A percentile compares a stretch with the other conserved stretches of the same genome.
phyloP scores from a whole-genome alignment of 30 jellyfish, hydroid and myxozoan species.

The Sanderia malayensis region DNA sequence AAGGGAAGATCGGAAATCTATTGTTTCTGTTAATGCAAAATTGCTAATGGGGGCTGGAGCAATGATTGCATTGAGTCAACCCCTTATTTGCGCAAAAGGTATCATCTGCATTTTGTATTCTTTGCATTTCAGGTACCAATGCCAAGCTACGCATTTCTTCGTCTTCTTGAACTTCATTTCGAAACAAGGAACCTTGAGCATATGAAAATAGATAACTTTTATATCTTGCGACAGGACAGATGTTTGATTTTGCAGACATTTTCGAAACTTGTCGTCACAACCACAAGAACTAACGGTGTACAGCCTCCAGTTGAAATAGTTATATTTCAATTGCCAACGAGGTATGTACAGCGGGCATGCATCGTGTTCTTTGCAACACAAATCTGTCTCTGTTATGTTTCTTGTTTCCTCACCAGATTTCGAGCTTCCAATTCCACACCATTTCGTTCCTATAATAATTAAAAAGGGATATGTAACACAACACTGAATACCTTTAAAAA shows the following conservation, averaged over 20 bases:
- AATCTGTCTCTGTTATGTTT: slow-evolving; percentile 39
- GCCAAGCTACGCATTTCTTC: slow-evolving; percentile 66
- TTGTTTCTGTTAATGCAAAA: no score
- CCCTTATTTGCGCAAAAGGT: slow-evolving; percentile 53
- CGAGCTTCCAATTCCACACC: slow-evolving; percentile 72
- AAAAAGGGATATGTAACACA: not conserved
- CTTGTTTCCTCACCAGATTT: not conserved
- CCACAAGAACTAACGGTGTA: slow-evolving; percentile 79
- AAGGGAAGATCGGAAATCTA: no score
- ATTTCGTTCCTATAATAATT: slow-evolving; percentile 42
- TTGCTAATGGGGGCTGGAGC: no score
- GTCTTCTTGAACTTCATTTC: slow-evolving; percentile 39
- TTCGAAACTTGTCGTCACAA: slow-evolving; percentile 67
- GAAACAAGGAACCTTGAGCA: slow-evolving; percentile 87
- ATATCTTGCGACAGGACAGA: slow-evolving; percentile 64
- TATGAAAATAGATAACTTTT: slow-evolving; percentile 57
- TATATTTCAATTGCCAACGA: slow-evolving; percentile 68
- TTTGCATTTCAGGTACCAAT: slow-evolving; percentile 83
- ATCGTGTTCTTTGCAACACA: slow-evolving; percentile 87
- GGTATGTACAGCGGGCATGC: slow-evolving; percentile 72
- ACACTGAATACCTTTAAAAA: no score
- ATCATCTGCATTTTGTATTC: slow-evolving; percentile 40
- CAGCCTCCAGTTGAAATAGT: slow-evolving; percentile 85
- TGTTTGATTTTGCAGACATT: slow-evolving; percentile 62
- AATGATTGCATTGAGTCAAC: no score